Evolutionary conservation across 1,140 invertebrate genomes (phyloP).

Genomic region (Aphis gossypii): DNA sequence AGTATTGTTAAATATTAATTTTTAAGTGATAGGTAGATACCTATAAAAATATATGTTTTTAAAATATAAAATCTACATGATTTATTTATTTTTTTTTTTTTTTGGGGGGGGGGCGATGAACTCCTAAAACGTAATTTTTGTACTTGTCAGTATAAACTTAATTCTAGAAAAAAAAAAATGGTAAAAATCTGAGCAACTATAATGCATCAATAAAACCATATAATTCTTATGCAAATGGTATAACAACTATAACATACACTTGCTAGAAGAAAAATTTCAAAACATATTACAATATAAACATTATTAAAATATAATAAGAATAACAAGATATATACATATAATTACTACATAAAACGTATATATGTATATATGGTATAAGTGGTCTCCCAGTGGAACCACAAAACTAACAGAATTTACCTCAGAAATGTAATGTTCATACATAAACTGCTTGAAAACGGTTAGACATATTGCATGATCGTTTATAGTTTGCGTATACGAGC

Average conservation of each 20-base stretch:
- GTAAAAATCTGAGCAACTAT: background rate
- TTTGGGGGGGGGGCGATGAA: too few species aligned
- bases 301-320: constrained; percentile 1
- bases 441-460: background rate
- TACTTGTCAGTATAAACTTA: too few species aligned
- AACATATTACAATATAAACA: background rate
- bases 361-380: background rate
- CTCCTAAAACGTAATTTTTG: too few species aligned
- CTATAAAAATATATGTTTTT: too few species aligned
- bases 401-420: constrained; percentile 12
- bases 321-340: background rate
- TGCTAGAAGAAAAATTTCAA: background rate
- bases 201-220: background rate
- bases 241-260: background rate
- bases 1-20: too few species aligned
- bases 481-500: background rate
- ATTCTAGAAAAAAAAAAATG: too few species aligned
- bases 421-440: background rate
- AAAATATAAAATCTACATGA: too few species aligned
- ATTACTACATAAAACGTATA: background rate
- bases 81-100: too few species aligned
- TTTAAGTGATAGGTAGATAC: too few species aligned
- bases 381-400: background rate
- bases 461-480: constrained; percentile 1
- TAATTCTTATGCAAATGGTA: background rate